Conservation (phyloP, 2,888 invertebrate genomes). For the Tipula vernalis region DNA sequence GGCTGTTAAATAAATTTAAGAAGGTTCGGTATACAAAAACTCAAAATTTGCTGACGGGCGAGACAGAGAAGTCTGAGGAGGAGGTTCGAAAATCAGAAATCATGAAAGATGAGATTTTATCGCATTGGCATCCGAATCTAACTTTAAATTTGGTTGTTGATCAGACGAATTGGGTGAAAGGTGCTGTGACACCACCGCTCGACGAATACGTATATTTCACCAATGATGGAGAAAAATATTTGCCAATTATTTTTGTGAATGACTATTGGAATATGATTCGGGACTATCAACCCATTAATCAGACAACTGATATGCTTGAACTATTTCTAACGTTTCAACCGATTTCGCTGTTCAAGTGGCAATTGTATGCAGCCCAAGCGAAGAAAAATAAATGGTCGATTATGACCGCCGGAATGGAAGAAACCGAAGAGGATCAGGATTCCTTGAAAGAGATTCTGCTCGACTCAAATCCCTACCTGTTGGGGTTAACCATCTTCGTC, state of each 20-base stretch:
- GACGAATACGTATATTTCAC: constrained; percentile 87
- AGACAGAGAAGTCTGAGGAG: constrained; percentile 63
- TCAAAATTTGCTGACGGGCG: constrained; percentile 89
- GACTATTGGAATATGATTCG: constrained; percentile 98
- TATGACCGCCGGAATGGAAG: constrained; percentile 58
- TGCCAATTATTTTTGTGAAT: constrained; percentile 89
- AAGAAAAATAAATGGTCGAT: constrained; percentile 62
- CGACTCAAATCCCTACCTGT: constrained; percentile 91
- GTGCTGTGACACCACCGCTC: constrained; percentile 80
- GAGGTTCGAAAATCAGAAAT: constrained; percentile 66
- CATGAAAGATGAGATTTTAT: constrained; percentile 75
- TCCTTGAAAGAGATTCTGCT: constrained; percentile 85
- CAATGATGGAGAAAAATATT: constrained; percentile 73
- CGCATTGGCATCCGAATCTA: constrained; percentile 99
- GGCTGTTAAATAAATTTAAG: constrained; percentile 83
- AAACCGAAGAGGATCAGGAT: constrained; percentile 79
- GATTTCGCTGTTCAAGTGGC: constrained; percentile 93
- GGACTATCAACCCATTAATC: constrained; percentile 86
- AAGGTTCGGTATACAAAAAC: constrained; percentile 75
- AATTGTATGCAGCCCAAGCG: constrained; percentile 91
- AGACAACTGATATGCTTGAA: constrained; percentile 59
- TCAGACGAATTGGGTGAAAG: constrained; percentile 88
- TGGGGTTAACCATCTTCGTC: constrained; percentile 81
- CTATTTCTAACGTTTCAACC: constrained; percentile 74
- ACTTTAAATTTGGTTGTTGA: constrained; percentile 92